These are phyloP conservation scores for Phrynocephalus versicolor DNA, from an alignment of 2,113 vertebrate genomes.

Conservation along the genomic window DNA sequence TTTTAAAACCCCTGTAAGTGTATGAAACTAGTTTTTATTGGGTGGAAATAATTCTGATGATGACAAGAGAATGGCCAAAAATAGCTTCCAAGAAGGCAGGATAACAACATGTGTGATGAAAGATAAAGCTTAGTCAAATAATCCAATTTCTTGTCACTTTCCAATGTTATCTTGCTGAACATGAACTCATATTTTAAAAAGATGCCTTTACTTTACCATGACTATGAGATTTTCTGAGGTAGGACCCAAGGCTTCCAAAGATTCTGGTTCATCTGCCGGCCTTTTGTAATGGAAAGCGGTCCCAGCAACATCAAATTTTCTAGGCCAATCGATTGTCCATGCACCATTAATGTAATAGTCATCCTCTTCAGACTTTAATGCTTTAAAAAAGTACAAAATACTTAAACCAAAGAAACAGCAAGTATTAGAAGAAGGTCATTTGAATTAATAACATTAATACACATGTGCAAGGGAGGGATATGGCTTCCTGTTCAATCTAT, in stretches of 20 bases:
- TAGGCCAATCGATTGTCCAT: slow-evolving; percentile 99
- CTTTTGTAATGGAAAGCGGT: slow-evolving; percentile 97
- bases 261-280: slow-evolving; percentile 91
- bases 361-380: slow-evolving; percentile 92
- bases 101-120: not conserved
- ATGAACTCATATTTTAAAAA: not conserved
- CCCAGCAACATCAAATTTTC: slow-evolving; percentile 95
- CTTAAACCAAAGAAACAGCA: slow-evolving; percentile 67
- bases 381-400: slow-evolving; percentile 76
- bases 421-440: slow-evolving; percentile 47
- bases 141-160: not conserved
- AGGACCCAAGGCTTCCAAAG: slow-evolving; percentile 91
- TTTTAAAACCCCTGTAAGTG: not conserved
- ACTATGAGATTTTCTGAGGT: slow-evolving; percentile 92
- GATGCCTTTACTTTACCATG: slow-evolving; percentile 83
- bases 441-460: no score
- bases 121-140: not conserved
- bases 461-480: no score
- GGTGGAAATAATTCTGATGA: not conserved
- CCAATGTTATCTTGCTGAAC: not conserved
- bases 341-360: slow-evolving; percentile 98
- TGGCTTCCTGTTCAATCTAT: no score
- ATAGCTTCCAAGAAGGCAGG: not conserved
- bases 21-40: not conserved
- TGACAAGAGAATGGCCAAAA: not conserved